Conservation (phyloP, 2,797 vertebrate species). For the Cossypha polioptera region DNA sequence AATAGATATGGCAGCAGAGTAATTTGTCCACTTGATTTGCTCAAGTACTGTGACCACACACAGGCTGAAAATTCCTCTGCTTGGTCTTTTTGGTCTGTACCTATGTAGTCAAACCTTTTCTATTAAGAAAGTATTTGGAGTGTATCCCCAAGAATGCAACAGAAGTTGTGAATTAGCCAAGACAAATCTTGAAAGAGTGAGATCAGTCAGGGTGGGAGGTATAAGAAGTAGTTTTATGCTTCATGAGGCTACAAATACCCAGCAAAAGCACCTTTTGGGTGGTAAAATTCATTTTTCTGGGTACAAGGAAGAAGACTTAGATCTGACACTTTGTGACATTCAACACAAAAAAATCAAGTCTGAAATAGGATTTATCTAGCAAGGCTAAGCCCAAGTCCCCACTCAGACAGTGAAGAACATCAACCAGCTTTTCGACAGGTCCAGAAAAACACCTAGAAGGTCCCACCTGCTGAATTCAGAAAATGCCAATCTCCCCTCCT, state of each 20-base stretch:
- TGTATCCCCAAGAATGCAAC: not conserved
- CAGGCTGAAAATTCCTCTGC: not conserved
- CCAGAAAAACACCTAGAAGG: not conserved
- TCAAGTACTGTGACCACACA: conserved; percentile 14
- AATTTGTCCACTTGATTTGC: conserved; percentile 27
- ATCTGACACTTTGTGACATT: not conserved
- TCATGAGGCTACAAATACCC: not conserved
- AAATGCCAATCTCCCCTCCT: not conserved
- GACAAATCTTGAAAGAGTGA: not conserved
- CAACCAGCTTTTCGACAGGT: not conserved
- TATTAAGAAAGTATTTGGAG: not conserved
- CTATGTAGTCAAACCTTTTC: not conserved
- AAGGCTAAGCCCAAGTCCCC: not conserved
- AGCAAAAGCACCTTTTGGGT: not conserved
- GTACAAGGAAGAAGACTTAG: not conserved
- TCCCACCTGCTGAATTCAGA: not conserved
- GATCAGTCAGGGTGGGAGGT: not conserved
- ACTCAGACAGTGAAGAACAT: not conserved
- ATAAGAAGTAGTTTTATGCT: not conserved
- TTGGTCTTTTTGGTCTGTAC: not conserved
- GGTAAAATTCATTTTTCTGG: not conserved
- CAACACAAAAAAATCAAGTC: not conserved
- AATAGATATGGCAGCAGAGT: conserved; percentile 23
- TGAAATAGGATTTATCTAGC: not conserved
- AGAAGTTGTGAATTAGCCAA: not conserved